Percentiles rank a stretch among this genome's conserved stretches.
Evolutionary conservation across 2,113 vertebrate genomes (phyloP).

Genomic region (Ploceus nigricollis): DNA sequence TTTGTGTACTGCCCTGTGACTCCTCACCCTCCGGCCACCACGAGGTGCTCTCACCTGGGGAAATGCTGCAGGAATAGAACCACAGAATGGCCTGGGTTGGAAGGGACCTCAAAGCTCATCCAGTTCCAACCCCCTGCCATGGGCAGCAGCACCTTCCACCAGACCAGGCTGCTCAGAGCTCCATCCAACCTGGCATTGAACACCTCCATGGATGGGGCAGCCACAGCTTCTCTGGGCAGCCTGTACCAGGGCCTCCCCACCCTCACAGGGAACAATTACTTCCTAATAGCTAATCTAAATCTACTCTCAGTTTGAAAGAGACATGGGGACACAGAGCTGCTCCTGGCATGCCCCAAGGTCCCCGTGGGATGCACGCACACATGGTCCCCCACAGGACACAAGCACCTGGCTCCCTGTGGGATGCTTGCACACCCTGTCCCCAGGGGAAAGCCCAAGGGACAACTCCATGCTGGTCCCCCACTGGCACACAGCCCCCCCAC

Average conservation of each 20-base stretch:
- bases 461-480: not conserved
- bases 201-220: not conserved
- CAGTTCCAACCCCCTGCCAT: not conserved
- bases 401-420: not conserved
- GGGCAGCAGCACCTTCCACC: not conserved
- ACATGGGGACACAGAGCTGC: accelerated
- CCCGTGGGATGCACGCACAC: accelerated
- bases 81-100: not conserved
- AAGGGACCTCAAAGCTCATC: not conserved
- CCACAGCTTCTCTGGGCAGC: not conserved
- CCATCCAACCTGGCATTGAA: not conserved
- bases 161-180: not conserved
- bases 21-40: not conserved
- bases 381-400: not conserved
- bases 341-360: not conserved
- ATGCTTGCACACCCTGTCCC: accelerated
- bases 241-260: accelerated
- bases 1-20: not conserved
- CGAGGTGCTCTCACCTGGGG: not conserved
- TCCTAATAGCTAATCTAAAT: not conserved
- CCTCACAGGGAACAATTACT: not conserved
- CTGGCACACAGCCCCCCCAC: accelerated
- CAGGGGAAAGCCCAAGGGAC: not conserved
- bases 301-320: not conserved
- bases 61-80: accelerated